Percentiles rank a stretch among this genome's conserved stretches.
Conservation (phyloP, 2,888 invertebrate species). For the Tyria jacobaeae region DNA sequence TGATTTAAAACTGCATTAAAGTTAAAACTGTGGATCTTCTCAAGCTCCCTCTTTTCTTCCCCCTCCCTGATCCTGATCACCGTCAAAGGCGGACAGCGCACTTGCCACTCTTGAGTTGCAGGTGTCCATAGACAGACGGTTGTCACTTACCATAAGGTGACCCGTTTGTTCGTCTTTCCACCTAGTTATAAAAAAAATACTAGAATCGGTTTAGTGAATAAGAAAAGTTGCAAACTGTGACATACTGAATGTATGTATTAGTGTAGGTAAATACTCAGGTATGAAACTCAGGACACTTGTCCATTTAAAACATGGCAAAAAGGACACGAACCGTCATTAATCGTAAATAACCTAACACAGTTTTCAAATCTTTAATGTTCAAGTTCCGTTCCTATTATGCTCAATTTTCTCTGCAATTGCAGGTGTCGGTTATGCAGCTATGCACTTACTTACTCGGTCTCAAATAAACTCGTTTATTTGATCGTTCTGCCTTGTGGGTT, state of each 20-base stretch:
- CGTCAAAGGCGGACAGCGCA: too few species aligned
- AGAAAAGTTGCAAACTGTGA: too few species aligned
- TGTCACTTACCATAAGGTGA: too few species aligned
- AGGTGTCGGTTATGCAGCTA: conserved; percentile 3
- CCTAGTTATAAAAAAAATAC: too few species aligned
- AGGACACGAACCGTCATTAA: conserved; percentile 1
- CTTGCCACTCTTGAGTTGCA: too few species aligned
- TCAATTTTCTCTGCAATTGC: conserved; percentile 8
- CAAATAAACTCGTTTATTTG: not conserved
- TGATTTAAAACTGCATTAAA: not conserved
- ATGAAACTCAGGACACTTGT: not conserved
- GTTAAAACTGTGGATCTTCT: not conserved
- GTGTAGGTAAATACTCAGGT: not conserved
- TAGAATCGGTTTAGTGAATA: too few species aligned
- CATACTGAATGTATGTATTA: too few species aligned
- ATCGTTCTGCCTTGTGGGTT: not conserved
- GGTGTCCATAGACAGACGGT: too few species aligned
- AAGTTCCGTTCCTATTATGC: conserved; percentile 1
- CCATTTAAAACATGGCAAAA: not conserved
- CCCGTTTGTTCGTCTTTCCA: too few species aligned
- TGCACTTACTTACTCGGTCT: not conserved
- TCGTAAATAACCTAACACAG: conserved; percentile 9
- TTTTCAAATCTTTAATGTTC: conserved; percentile 11
- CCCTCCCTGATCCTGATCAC: too few species aligned
- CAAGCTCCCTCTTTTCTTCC: too few species aligned